phyloP scores from a whole-genome alignment of 2,888 invertebrate species.

The Troides oblongomaculatus region DNA sequence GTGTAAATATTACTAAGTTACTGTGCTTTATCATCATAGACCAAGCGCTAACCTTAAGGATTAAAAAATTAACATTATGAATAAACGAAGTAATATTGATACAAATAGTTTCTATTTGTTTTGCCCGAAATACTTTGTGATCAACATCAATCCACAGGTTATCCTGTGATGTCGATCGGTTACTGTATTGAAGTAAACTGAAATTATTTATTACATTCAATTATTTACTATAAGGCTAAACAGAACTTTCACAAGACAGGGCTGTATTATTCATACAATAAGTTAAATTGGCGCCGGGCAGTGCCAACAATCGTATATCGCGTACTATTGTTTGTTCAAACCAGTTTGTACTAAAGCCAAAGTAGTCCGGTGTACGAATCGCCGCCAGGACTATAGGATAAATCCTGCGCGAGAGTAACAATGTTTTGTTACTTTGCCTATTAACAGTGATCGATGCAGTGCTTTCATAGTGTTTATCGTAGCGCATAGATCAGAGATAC shows the following conservation, averaged over 20 bases:
- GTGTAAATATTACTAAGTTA: too few relatives aligned
- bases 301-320: conserved; percentile 24
- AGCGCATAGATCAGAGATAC: conserved; percentile 22
- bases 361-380: conserved; percentile 22
- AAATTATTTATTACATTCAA: neutral
- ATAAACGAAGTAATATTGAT: too few relatives aligned
- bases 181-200: neutral
- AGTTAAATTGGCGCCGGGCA: conserved; percentile 29
- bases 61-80: too few relatives aligned
- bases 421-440: conserved; percentile 30
- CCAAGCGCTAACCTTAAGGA: too few relatives aligned
- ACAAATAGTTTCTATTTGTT: too few relatives aligned
- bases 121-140: too few relatives aligned
- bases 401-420: conserved; percentile 29
- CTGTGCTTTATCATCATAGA: too few relatives aligned
- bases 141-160: too few relatives aligned
- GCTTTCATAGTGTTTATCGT: conserved; percentile 27
- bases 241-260: conserved; percentile 18
- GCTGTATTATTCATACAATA: conserved; percentile 27
- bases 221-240: neutral
- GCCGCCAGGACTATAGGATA: conserved; percentile 24
- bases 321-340: conserved; percentile 29
- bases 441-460: conserved; percentile 30
- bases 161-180: too few relatives aligned
- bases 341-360: conserved; percentile 22